A percentile compares a stretch with the other conserved stretches of the same genome.
These are phyloP conservation scores for Stenolophus ochropezus DNA, from an alignment of 2,888 invertebrate species.

Conservation along the genomic window DNA sequence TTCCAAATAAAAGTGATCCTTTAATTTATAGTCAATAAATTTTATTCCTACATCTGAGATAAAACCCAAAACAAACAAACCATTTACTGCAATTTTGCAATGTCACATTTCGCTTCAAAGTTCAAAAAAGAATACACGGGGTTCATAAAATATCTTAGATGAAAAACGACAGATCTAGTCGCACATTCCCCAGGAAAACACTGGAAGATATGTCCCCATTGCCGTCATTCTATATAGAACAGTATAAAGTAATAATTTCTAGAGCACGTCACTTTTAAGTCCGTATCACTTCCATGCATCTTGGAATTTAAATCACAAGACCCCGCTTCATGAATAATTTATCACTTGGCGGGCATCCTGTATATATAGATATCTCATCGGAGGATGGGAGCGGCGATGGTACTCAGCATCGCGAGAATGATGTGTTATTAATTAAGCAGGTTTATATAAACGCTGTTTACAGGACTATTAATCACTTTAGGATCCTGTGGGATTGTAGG, in stretches of 20 bases:
- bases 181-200: slow-evolving; percentile 20
- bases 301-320: slow-evolving; percentile 70
- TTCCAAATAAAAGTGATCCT: slow-evolving; percentile 26
- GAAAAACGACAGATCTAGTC: slow-evolving; percentile 32
- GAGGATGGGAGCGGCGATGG: background rate
- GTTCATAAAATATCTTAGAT: slow-evolving; percentile 43
- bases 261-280: slow-evolving; percentile 63
- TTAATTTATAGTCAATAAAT: slow-evolving; percentile 34
- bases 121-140: slow-evolving; percentile 38
- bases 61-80: slow-evolving; percentile 39
- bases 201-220: slow-evolving; percentile 30
- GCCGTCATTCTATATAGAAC: slow-evolving; percentile 38
- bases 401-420: slow-evolving; percentile 63
- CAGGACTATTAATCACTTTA: slow-evolving; percentile 69
- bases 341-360: slow-evolving; percentile 60
- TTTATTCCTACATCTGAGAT: slow-evolving; percentile 31
- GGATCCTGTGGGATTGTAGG: slow-evolving; percentile 23
- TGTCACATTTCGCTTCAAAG: slow-evolving; percentile 21
- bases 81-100: slow-evolving; percentile 33
- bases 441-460: slow-evolving; percentile 67
- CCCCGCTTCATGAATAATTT: slow-evolving; percentile 69
- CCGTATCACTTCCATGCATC: slow-evolving; percentile 66
- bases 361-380: slow-evolving; percentile 40
- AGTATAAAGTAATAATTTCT: slow-evolving; percentile 63
- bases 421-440: slow-evolving; percentile 71